Evolutionary conservation across 1,140 invertebrate species (phyloP).

Genomic region (Pseudobourletiella spinata): DNA sequence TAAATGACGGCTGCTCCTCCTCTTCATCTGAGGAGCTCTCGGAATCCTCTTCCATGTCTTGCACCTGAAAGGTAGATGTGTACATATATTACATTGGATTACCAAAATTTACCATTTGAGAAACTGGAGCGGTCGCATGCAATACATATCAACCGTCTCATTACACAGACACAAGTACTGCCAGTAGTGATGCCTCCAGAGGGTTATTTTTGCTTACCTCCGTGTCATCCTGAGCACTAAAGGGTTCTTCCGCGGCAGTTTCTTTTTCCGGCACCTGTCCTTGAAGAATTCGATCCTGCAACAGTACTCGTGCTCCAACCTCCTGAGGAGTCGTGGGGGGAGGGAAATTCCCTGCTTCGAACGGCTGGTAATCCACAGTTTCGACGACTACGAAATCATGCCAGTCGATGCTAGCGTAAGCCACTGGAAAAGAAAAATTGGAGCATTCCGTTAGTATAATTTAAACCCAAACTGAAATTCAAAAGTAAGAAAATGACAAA

Average conservation of each 20-base stretch:
- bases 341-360: slow-evolving; percentile 90
- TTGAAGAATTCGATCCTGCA: slow-evolving; percentile 54
- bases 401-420: slow-evolving; percentile 98
- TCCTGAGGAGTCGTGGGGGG: slow-evolving; percentile 94
- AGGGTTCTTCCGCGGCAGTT: slow-evolving; percentile 51
- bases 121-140: no score
- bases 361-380: slow-evolving; percentile 96
- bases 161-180: no score
- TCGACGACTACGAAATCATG: slow-evolving; percentile 99
- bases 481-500: no score
- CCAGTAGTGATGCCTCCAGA: no score
- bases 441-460: background rate
- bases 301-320: slow-evolving; percentile 85
- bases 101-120: no score
- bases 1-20: slow-evolving; percentile 46
- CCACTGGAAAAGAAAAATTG: slow-evolving; percentile 49
- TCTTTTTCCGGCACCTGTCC: slow-evolving; percentile 42
- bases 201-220: no score
- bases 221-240: slow-evolving; percentile 43
- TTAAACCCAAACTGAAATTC: background rate
- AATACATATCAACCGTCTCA: no score
- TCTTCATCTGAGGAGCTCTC: slow-evolving; percentile 60
- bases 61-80: no score
- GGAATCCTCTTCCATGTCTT: slow-evolving; percentile 81
- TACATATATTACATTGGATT: no score